phyloP scores from a whole-genome alignment of 1,140 invertebrate species.

The Drosophila ohnishii region DNA sequence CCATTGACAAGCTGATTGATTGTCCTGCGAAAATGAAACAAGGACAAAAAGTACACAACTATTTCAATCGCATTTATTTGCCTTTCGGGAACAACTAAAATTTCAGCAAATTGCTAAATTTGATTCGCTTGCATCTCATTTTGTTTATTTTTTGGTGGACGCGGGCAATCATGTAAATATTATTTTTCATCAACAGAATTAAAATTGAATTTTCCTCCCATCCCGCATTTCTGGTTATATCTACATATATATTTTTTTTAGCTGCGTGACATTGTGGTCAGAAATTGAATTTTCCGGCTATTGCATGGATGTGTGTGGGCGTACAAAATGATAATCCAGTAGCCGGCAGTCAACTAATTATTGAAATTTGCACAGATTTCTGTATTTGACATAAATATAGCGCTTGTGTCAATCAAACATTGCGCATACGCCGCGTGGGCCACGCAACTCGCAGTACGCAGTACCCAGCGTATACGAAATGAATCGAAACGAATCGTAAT shows the following conservation, averaged over 20 bases:
- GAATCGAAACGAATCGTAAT: conserved; percentile 45
- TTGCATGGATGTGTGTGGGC: neutral
- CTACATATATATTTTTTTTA: conserved; percentile 11
- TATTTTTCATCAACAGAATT: conserved; percentile 65
- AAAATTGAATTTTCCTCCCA: conserved; percentile 56
- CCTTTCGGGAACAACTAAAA: conserved; percentile 46
- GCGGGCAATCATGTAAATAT: conserved; percentile 55
- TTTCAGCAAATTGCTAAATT: conserved; percentile 59
- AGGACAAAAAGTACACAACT: conserved; percentile 5
- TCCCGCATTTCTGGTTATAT: conserved; percentile 9
- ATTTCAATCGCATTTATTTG: conserved; percentile 50
- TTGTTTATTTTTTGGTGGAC: conserved; percentile 22
- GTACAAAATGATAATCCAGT: conserved; percentile 35
- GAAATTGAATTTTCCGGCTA: conserved; percentile 40
- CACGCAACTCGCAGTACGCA: neutral
- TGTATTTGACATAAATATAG: conserved; percentile 30
- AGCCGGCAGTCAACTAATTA: conserved; percentile 61
- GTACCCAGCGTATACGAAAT: neutral
- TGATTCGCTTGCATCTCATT: conserved; percentile 43
- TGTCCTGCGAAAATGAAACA: conserved; percentile 41
- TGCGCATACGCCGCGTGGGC: conserved; percentile 29
- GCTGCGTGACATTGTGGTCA: conserved; percentile 48
- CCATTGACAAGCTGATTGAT: conserved; percentile 64
- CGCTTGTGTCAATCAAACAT: conserved; percentile 39
- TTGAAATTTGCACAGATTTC: conserved; percentile 55